These are phyloP conservation scores for Eristalinus sepulchralis DNA, from an alignment of 2,888 invertebrate species.

Conservation along the genomic window DNA sequence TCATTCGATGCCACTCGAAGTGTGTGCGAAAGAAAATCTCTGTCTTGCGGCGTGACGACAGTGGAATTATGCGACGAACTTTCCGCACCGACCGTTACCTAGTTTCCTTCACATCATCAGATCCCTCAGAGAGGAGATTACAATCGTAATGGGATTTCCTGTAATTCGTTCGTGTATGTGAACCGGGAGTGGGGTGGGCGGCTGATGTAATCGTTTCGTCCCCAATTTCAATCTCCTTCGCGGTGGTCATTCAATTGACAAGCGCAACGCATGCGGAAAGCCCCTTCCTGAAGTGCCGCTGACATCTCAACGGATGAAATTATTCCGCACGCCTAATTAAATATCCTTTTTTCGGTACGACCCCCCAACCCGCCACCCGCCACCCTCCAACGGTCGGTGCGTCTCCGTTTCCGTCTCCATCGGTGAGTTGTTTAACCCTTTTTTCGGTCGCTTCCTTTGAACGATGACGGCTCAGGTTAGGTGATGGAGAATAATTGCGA, in stretches of 20 bases:
- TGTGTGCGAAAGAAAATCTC: slow-evolving; percentile 50
- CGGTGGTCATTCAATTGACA: slow-evolving; percentile 34
- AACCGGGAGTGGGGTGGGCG: neutral
- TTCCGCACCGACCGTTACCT: slow-evolving; percentile 36
- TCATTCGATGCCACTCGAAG: slow-evolving; percentile 19
- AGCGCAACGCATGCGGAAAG: slow-evolving; percentile 41
- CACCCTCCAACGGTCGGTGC: slow-evolving; percentile 3
- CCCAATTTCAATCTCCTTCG: too few relatives aligned
- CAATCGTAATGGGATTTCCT: slow-evolving; percentile 57
- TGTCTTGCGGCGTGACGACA: slow-evolving; percentile 47
- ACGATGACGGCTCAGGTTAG: slow-evolving; percentile 24
- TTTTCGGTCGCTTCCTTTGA: slow-evolving; percentile 3
- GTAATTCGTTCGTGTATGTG: slow-evolving; percentile 30
- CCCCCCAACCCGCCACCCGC: too few relatives aligned
- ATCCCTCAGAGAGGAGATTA: slow-evolving; percentile 51
- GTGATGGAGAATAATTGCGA: slow-evolving; percentile 40
- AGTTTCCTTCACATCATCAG: slow-evolving; percentile 11
- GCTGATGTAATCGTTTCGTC: neutral
- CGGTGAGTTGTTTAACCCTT: slow-evolving; percentile 27
- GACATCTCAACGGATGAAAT: slow-evolving; percentile 44
- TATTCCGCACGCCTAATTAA: slow-evolving; percentile 62
- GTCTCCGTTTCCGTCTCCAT: slow-evolving; percentile 1
- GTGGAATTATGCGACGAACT: slow-evolving; percentile 40
- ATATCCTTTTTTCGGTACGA: slow-evolving; percentile 49
- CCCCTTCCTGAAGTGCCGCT: slow-evolving; percentile 30